A percentile compares a stretch with the other conserved stretches of the same genome.
These are phyloP conservation scores for Thera obeliscata DNA, from an alignment of 2,888 invertebrate species.

Conservation along the genomic window DNA sequence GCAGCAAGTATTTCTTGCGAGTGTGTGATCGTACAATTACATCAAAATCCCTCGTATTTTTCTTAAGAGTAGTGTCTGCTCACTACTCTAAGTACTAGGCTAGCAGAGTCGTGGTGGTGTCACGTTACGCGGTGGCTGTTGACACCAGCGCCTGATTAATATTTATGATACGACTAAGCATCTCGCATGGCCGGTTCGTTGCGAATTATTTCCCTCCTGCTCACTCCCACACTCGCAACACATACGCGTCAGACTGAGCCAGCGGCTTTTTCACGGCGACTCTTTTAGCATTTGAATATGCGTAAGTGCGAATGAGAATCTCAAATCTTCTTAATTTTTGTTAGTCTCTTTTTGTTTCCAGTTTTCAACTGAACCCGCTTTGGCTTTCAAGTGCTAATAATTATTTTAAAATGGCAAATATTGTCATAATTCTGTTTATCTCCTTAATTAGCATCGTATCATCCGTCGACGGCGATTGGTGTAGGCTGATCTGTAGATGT, in stretches of 20 bases:
- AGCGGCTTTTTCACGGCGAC: slow-evolving; percentile 62
- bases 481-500: slow-evolving; percentile 15
- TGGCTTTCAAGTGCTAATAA: slow-evolving; percentile 49
- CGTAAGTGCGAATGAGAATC: slow-evolving; percentile 81
- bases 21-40: slow-evolving; percentile 1
- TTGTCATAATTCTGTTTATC: slow-evolving; percentile 34
- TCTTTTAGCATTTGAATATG: slow-evolving; percentile 73
- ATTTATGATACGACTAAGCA: slow-evolving; percentile 84
- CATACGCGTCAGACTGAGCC: slow-evolving; percentile 57
- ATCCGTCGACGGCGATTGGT: neutral
- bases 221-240: slow-evolving; percentile 57
- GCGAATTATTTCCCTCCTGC: slow-evolving; percentile 75
- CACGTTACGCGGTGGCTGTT: slow-evolving; percentile 85
- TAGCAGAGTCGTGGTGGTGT: slow-evolving; percentile 78
- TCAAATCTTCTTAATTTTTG: slow-evolving; percentile 77
- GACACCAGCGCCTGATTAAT: slow-evolving; percentile 85
- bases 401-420: slow-evolving; percentile 46
- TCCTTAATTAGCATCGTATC: slow-evolving; percentile 16
- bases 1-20: neutral
- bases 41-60: slow-evolving; percentile 44
- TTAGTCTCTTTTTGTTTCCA: slow-evolving; percentile 61
- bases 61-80: slow-evolving; percentile 57
- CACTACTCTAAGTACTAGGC: slow-evolving; percentile 73
- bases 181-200: slow-evolving; percentile 83
- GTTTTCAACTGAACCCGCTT: slow-evolving; percentile 52